These are phyloP conservation scores for Agrotis clavis DNA, from an alignment of 2,888 invertebrate genomes.

Conservation along the genomic window DNA sequence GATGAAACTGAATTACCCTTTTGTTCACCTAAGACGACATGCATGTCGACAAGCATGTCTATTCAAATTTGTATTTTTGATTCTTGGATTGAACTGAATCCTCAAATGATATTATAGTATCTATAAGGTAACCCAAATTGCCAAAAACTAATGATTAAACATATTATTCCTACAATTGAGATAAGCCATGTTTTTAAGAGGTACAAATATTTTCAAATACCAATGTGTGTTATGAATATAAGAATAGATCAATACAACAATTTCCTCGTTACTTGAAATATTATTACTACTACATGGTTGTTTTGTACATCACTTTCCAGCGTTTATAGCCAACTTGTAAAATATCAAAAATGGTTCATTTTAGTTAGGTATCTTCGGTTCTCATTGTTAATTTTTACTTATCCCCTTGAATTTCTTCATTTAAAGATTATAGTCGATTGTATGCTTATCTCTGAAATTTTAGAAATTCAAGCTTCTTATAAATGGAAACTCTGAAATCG, in stretches of 20 bases:
- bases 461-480: background rate
- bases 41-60: too few relatives aligned
- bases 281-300: background rate
- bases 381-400: background rate
- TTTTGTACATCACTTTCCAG: too few relatives aligned
- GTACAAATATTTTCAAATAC: background rate
- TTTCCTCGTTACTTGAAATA: slow-evolving; percentile 4
- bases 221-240: background rate
- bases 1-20: background rate
- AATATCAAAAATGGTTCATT: too few relatives aligned
- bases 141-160: background rate
- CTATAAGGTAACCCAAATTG: background rate
- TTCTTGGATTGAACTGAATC: background rate
- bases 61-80: background rate
- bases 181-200: background rate
- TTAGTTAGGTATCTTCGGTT: too few relatives aligned
- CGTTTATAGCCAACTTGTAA: too few relatives aligned
- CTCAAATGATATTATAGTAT: background rate
- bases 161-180: background rate
- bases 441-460: background rate
- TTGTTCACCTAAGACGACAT: background rate
- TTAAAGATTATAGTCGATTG: background rate
- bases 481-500: slow-evolving; percentile 8
- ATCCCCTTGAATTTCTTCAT: background rate
- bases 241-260: background rate